A percentile compares a stretch with the other conserved stretches of the same genome.
phyloP scores from a whole-genome alignment of 2,797 vertebrate genomes.

The Gallinago solitaria region DNA sequence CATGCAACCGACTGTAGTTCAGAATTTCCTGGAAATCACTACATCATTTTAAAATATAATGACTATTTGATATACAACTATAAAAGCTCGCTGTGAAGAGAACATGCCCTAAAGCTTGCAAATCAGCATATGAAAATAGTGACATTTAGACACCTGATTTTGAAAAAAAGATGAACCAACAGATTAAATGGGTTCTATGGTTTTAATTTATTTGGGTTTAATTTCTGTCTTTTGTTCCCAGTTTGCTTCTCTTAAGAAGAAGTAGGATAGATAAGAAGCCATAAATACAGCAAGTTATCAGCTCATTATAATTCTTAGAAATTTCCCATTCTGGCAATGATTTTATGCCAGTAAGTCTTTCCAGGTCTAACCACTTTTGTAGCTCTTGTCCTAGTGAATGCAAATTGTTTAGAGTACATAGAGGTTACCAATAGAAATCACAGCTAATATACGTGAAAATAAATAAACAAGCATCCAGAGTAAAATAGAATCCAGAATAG shows the following conservation, averaged over 20 bases:
- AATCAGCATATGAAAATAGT: neutral
- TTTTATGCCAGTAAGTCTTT: neutral
- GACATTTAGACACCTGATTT: neutral
- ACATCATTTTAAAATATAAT: neutral
- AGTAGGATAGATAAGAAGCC: neutral
- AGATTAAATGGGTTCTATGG: neutral
- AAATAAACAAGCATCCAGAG: neutral
- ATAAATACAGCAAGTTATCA: neutral
- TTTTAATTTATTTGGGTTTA: neutral
- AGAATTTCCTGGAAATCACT: neutral
- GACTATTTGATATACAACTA: neutral
- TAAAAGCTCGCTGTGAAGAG: neutral
- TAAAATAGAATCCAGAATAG: neutral
- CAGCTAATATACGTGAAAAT: neutral
- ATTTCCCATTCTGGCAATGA: neutral
- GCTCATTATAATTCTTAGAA: neutral
- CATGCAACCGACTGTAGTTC: neutral
- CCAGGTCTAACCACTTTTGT: neutral
- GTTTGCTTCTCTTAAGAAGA: neutral
- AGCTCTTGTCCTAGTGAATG: neutral
- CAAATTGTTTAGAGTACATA: neutral
- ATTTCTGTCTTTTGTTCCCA: neutral
- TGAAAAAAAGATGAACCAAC: neutral
- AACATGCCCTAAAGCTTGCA: neutral
- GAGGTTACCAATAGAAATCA: neutral